Evolutionary conservation across 2,113 vertebrate genomes (phyloP).

Genomic region (Dipodomys ordii): DNA sequence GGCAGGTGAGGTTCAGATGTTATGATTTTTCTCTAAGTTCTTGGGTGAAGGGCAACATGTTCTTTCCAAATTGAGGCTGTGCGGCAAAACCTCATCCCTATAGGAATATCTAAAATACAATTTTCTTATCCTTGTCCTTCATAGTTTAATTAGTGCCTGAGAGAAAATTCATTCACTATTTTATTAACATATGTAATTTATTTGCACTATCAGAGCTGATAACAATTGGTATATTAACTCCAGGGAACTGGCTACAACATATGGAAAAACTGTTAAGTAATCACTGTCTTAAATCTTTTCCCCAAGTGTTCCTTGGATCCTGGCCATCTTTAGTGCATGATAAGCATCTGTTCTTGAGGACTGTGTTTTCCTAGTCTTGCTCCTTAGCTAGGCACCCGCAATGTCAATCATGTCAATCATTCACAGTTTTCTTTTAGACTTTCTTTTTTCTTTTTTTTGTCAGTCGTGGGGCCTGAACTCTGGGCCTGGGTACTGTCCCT

Average conservation of each 20-base stretch:
- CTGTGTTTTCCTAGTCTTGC: neutral
- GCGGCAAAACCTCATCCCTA: neutral
- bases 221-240: neutral
- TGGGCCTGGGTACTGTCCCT: too few relatives aligned
- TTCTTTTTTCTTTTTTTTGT: too few relatives aligned
- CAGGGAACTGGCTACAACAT: neutral
- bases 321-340: neutral
- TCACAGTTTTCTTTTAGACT: neutral
- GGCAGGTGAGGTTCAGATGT: neutral
- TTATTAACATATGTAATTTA: neutral
- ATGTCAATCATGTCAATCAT: neutral
- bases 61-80: neutral
- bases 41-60: neutral
- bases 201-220: neutral
- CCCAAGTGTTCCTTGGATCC: neutral
- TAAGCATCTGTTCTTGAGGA: neutral
- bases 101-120: slow-evolving; percentile 28
- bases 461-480: too few relatives aligned
- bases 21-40: neutral
- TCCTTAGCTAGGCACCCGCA: neutral
- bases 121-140: neutral
- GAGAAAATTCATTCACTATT: neutral
- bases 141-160: slow-evolving; percentile 5
- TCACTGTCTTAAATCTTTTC: too few relatives aligned
- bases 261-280: neutral